A percentile compares a stretch with the other conserved stretches of the same genome.
Conservation (phyloP, 2,888 invertebrate genomes). For the Ormyrus nitidulus region DNA sequence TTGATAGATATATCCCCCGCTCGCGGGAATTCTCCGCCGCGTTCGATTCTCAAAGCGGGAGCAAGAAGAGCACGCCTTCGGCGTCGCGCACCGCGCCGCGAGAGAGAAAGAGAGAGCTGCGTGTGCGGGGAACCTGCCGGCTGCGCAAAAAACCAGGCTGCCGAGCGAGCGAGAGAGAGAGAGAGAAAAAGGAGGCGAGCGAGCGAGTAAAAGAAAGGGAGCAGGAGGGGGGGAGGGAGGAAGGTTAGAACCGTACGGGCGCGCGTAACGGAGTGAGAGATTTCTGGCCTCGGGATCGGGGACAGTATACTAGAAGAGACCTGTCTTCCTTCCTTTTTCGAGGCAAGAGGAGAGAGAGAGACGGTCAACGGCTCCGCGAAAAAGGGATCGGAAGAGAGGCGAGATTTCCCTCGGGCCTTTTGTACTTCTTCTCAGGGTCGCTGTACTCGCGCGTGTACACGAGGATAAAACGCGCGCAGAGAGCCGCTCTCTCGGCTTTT, state of each 20-base stretch:
- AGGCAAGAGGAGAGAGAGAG: conserved; percentile 6
- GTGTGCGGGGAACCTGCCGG: conserved; percentile 1
- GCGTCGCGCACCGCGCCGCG: no score
- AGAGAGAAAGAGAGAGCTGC: no score
- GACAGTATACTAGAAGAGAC: background rate
- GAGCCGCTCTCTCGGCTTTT: background rate
- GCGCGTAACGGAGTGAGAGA: conserved; percentile 26
- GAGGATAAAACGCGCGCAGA: no score
- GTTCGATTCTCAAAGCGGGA: background rate
- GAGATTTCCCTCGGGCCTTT: conserved; percentile 29
- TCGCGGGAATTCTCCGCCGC: background rate
- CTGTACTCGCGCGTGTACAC: background rate
- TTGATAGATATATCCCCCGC: no score
- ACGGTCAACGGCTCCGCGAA: conserved; percentile 39
- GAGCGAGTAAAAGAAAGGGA: no score
- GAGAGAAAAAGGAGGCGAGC: conserved; percentile 6
- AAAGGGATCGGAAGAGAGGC: conserved; percentile 37
- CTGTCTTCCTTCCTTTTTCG: conserved; percentile 3
- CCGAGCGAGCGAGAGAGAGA: background rate
- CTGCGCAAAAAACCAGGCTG: background rate
- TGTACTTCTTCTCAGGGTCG: conserved; percentile 19
- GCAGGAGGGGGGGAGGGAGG: no score
- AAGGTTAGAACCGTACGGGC: background rate
- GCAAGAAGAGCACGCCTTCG: no score
- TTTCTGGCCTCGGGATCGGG: conserved; percentile 11